Evolutionary conservation across 2,113 vertebrate species (phyloP).

Genomic region (Campylomormyrus numenius): DNA sequence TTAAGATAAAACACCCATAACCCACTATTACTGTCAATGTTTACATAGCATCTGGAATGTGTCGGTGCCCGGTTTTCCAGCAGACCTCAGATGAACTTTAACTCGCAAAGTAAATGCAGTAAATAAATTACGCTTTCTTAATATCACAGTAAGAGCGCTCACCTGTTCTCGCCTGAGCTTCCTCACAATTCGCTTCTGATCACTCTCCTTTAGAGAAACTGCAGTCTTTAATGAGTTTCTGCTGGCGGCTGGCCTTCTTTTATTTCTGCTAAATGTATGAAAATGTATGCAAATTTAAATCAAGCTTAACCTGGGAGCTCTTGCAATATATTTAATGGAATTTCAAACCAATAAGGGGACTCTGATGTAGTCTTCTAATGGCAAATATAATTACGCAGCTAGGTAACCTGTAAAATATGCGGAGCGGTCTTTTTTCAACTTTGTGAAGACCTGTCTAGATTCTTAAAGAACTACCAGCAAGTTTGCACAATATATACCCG

Average conservation of each 20-base stretch:
- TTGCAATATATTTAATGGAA: constrained; percentile 96
- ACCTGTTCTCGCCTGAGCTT: constrained; percentile 70
- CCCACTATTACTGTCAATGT: constrained; percentile 2
- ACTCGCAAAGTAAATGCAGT: constrained; percentile 22
- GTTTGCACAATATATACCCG: constrained; percentile 27
- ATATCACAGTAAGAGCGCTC: constrained; percentile 59
- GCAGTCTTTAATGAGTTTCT: constrained; percentile 90
- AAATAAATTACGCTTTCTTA: constrained; percentile 31
- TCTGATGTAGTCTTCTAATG: constrained; percentile 69
- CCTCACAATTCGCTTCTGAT: constrained; percentile 59
- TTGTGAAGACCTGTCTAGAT: constrained; percentile 47
- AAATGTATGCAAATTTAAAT: constrained; percentile 99
- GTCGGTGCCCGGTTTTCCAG: neutral
- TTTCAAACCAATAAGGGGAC: constrained; percentile 91
- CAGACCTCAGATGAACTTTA: neutral
- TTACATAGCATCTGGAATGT: constrained; percentile 2
- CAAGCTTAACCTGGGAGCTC: constrained; percentile 95
- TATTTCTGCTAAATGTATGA: constrained; percentile 99
- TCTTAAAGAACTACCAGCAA: constrained; percentile 39
- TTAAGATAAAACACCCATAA: neutral
- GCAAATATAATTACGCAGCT: constrained; percentile 81
- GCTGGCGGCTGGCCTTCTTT: constrained; percentile 90
- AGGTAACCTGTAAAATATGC: constrained; percentile 69
- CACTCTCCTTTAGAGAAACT: constrained; percentile 75
- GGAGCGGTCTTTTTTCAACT: constrained; percentile 54